A percentile compares a stretch with the other conserved stretches of the same genome.
These are phyloP conservation scores for Liasis olivaceus DNA, from an alignment of 2,797 vertebrate genomes.

Conservation along the genomic window DNA sequence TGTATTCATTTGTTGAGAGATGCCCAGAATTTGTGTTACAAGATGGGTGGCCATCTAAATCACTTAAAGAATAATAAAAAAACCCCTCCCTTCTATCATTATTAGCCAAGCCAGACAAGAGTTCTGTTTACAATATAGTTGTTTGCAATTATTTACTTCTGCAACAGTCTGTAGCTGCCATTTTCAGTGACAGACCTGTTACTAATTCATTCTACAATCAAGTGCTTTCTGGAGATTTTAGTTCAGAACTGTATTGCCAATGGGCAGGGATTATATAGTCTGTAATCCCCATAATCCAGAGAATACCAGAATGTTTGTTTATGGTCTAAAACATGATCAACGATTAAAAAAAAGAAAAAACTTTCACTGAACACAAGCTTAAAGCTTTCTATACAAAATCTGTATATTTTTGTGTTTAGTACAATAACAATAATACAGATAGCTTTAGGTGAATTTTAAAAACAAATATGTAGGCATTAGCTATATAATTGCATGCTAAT, in stretches of 20 bases:
- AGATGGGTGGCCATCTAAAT: not conserved
- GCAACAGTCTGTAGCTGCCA: not conserved
- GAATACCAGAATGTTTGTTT: not conserved
- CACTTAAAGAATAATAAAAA: not conserved
- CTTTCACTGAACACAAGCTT: not conserved
- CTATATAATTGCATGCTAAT: not conserved
- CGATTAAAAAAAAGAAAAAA: not conserved
- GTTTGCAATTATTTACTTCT: not conserved
- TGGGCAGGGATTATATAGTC: not conserved
- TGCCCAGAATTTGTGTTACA: not conserved
- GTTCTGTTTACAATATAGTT: not conserved
- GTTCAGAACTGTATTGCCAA: not conserved
- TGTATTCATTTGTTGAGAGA: not conserved
- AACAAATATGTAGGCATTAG: not conserved
- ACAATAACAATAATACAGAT: not conserved
- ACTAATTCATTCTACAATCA: not conserved
- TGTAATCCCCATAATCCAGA: not conserved
- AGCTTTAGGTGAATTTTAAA: not conserved
- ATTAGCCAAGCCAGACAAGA: slow-evolving; percentile 2
- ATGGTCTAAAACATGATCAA: not conserved
- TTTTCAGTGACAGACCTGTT: not conserved
- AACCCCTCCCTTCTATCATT: not conserved
- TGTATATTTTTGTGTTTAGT: not conserved
- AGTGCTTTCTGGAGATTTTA: not conserved
- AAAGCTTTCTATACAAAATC: not conserved